phyloP scores from a whole-genome alignment of 2,113 vertebrate species.

The Sylvietta virens region DNA sequence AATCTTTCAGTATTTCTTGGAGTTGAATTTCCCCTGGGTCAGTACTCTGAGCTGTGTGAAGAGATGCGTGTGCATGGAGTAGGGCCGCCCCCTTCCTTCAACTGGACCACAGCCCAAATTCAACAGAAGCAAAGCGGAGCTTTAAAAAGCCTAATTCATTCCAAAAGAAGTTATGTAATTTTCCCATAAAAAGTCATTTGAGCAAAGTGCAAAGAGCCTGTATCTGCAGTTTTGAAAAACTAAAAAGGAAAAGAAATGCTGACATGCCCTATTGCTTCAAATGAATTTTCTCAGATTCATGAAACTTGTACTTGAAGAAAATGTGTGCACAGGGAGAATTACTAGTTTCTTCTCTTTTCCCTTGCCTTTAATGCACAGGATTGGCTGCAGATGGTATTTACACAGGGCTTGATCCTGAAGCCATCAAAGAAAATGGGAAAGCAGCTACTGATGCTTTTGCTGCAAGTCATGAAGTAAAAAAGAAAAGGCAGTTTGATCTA shows the following conservation, averaged over 20 bases:
- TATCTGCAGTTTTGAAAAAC: background rate
- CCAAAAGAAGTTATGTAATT: background rate
- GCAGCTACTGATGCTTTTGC: slow-evolving; percentile 20
- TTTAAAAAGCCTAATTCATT: background rate
- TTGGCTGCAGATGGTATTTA: slow-evolving; percentile 61
- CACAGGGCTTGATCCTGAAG: slow-evolving; percentile 26
- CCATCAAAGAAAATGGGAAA: slow-evolving; percentile 47
- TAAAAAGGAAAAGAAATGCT: background rate
- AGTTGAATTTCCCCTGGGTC: background rate
- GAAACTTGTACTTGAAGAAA: slow-evolving; percentile 6
- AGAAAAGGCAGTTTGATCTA: slow-evolving; percentile 40
- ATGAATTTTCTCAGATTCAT: background rate
- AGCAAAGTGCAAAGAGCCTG: background rate
- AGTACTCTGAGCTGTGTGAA: accelerated
- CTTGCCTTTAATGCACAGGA: background rate
- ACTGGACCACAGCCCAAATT: background rate
- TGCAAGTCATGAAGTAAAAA: background rate
- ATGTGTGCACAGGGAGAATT: background rate
- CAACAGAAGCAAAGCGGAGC: background rate
- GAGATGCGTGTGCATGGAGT: background rate
- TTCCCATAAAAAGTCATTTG: background rate
- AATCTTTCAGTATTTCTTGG: background rate
- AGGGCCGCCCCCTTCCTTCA: background rate
- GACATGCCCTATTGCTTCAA: background rate
- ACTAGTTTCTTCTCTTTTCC: background rate